Base-by-base conservation (phyloP, 2,888 invertebrate genomes). In the Horisme vitalbata region DNA sequence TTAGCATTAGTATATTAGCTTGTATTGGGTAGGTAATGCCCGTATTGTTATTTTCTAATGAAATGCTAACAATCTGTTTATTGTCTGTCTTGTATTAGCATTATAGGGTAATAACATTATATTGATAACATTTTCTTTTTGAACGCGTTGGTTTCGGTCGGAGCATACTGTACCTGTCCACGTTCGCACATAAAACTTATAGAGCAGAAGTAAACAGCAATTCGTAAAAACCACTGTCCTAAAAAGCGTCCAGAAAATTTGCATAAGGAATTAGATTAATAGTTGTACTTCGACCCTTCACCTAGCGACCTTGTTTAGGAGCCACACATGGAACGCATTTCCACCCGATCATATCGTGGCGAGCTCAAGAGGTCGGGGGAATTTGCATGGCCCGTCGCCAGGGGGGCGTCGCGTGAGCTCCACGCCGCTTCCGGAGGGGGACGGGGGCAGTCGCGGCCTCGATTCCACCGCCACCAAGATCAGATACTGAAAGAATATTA, bases 381-480 rank as follows among this genome's bases (percentile, higher is more conserved):
- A 83, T 83, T 82, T 82, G 82, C 83, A 83, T 83, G 83, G 79
- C 77, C 80, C 82, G 79, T 76, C 81, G 81, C 72, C 71, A 65
- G 54, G 62, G 56, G 63, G 59, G 44, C 64, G 74, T 84, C 83
- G 84, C 83, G 85, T 84, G 85, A 73, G 71, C 65, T 33, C 68
- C 71, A 68, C 78, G 75, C 75, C 64, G 76, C 82, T 83, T 84
- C 83, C 84, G 83, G 79, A 61, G 65, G 56, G 53, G 58, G 52
- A 44, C 45, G 41, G 53, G 57, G 37, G 50, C 34, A 41, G 55
- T 41, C 53, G 48, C 68, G 71, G 64, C 79, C 85, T 81, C 85
- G 84, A 82, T 85, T 75, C 81, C 74, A 60, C 72, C 60, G 48
- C 60, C 37, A 47, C 68, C 72, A 76, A 72, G 66, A 81, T 82